phyloP scores from a whole-genome alignment of 2,888 invertebrate genomes.

The Tortrix viridana region DNA sequence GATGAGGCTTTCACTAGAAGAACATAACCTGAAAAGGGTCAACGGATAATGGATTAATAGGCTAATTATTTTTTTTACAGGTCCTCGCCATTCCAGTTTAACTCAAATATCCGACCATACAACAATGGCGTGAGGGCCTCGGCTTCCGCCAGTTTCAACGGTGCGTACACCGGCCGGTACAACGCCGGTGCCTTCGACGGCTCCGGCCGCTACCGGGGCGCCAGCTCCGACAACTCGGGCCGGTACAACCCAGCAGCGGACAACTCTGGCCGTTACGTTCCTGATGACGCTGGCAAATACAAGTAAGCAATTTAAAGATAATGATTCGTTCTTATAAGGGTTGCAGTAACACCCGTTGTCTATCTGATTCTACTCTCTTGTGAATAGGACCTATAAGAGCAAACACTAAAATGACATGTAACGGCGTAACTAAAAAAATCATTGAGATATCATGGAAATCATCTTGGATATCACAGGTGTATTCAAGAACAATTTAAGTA shows the following conservation, averaged over 20 bases:
- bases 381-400: too few relatives aligned
- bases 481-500: too few relatives aligned
- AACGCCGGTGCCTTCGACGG: slow-evolving; percentile 41
- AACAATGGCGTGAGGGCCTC: slow-evolving; percentile 46
- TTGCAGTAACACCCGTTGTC: not conserved
- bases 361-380: too few relatives aligned
- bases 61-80: slow-evolving; percentile 36
- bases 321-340: not conserved
- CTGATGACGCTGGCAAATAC: slow-evolving; percentile 65
- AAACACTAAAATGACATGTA: too few relatives aligned
- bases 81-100: slow-evolving; percentile 50
- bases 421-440: too few relatives aligned
- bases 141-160: slow-evolving; percentile 46
- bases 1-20: too few relatives aligned
- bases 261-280: slow-evolving; percentile 57
- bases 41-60: too few relatives aligned
- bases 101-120: slow-evolving; percentile 41
- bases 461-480: too few relatives aligned
- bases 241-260: slow-evolving; percentile 50
- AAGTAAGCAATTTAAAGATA: slow-evolving; percentile 55
- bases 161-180: slow-evolving; percentile 44
- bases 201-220: slow-evolving; percentile 53
- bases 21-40: too few relatives aligned
- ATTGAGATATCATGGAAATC: too few relatives aligned
- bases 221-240: slow-evolving; percentile 42